phyloP scores from a whole-genome alignment of 2,888 invertebrate genomes.

The Leptogaster cylindrica region DNA sequence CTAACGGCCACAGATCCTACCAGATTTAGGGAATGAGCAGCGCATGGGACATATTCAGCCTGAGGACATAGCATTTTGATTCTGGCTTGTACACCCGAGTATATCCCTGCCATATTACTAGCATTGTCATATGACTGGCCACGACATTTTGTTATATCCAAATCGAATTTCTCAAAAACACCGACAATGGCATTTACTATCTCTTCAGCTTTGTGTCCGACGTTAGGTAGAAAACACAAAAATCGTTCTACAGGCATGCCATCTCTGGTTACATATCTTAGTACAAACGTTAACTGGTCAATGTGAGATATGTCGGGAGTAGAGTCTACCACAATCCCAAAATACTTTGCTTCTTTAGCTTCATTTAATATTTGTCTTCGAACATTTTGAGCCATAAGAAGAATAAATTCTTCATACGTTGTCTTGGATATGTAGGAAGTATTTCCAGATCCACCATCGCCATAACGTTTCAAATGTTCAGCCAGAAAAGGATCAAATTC shows the following conservation, averaged over 20 bases:
- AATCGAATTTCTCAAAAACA: background rate
- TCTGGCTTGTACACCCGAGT: background rate
- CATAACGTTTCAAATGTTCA: background rate
- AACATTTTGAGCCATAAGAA: conserved; percentile 1
- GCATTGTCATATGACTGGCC: background rate
- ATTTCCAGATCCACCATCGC: conserved; percentile 7
- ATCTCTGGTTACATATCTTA: conserved; percentile 8
- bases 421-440: conserved; percentile 1
- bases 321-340: conserved; percentile 18
- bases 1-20: background rate
- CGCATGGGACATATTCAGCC: background rate
- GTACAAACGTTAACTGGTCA: conserved; percentile 19
- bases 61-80: background rate
- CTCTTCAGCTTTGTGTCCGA: background rate
- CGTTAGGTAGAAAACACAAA: background rate
- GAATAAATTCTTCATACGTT: conserved; percentile 3
- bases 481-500: conserved; percentile 4
- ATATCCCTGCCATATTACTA: background rate
- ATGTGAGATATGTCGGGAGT: conserved; percentile 14
- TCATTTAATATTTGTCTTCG: conserved; percentile 1
- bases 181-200: background rate
- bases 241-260: background rate
- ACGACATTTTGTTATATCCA: too few relatives aligned
- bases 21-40: background rate
- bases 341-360: background rate